phyloP scores from a whole-genome alignment of 2,888 invertebrate species.

The Charanyca ferruginea region DNA sequence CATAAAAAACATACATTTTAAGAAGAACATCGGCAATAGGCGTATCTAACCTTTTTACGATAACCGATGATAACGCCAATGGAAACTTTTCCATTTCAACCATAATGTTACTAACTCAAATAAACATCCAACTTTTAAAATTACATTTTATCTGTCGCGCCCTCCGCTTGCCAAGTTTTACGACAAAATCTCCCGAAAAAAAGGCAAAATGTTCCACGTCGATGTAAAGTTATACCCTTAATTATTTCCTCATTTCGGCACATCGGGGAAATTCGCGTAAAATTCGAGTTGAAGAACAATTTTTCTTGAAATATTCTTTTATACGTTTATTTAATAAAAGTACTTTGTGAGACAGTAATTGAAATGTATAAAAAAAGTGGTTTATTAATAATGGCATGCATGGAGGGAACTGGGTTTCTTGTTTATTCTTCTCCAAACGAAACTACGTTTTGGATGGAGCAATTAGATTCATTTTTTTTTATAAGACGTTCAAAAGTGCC shows the following conservation, averaged over 20 bases:
- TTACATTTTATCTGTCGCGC: slow-evolving; percentile 58
- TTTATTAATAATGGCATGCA: slow-evolving; percentile 36
- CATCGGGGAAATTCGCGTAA: slow-evolving; percentile 51
- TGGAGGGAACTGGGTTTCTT: background rate
- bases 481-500: too few relatives aligned
- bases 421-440: too few relatives aligned
- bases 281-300: slow-evolving; percentile 47
- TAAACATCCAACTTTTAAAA: slow-evolving; percentile 62
- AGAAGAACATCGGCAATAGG: slow-evolving; percentile 21
- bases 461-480: too few relatives aligned
- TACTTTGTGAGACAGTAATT: slow-evolving; percentile 49
- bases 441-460: too few relatives aligned
- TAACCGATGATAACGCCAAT: slow-evolving; percentile 47
- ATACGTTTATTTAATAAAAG: slow-evolving; percentile 54
- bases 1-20: slow-evolving; percentile 17
- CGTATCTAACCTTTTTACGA: slow-evolving; percentile 36
- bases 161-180: slow-evolving; percentile 53
- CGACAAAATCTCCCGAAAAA: slow-evolving; percentile 47
- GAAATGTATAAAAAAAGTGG: slow-evolving; percentile 26
- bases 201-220: slow-evolving; percentile 51
- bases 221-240: slow-evolving; percentile 62
- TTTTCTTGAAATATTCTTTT: slow-evolving; percentile 54
- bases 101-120: slow-evolving; percentile 48
- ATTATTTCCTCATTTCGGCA: slow-evolving; percentile 60
- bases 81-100: slow-evolving; percentile 42